Base-by-base conservation (phyloP, 2,797 vertebrate species). In the Melanotaenia boesemani region DNA sequence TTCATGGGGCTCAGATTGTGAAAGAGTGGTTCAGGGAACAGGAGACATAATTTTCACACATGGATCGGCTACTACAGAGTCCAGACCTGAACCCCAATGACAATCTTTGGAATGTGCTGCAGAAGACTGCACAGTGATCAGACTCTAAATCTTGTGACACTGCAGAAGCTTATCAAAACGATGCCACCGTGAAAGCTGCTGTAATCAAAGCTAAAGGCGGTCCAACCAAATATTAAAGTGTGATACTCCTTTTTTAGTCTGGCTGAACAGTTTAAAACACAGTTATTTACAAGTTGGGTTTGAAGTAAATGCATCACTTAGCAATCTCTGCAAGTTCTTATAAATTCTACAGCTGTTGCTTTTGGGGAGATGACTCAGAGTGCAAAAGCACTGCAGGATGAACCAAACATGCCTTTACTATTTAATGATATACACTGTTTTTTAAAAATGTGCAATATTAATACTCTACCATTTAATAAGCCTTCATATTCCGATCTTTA, bases 391-490 rank as follows among this genome's bases (percentile, higher is more conserved):
- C 13, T 0, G 7, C 28, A 64, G 16, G n/a, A 63, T 55, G 34
- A 48, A 59, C 62, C n/a, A 55, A 74, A 59, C n/a, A 70, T 11
- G 30, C 24, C 20, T 52, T 18, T 70, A 12, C 12, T 26, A 36
- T 65, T 76, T 9, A 34, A 28, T 54, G 16, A 15, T 39, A 73
- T 52, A 60, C 7, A 18, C 9, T 30, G 16, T 62, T 69, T 37
- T 6, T 46, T 34, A 26, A 68, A 59, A 2, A 26, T 63, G 72
- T 63, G 28, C n/a, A 46, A 16, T 46, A 46, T 60, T 32, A 59
- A 34, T 9, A 52, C 46, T 58, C 18, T 2, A 57, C 37, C 50
- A 48, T 20, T 39, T 50, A 61, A 18, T 34, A 72, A 61, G 58
- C 37, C n/a, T 28, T 63, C 12, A 44, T n/a, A 65, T 54, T 30